Conservation (phyloP, 2,797 vertebrate genomes). For the Monodelphis domestica region DNA sequence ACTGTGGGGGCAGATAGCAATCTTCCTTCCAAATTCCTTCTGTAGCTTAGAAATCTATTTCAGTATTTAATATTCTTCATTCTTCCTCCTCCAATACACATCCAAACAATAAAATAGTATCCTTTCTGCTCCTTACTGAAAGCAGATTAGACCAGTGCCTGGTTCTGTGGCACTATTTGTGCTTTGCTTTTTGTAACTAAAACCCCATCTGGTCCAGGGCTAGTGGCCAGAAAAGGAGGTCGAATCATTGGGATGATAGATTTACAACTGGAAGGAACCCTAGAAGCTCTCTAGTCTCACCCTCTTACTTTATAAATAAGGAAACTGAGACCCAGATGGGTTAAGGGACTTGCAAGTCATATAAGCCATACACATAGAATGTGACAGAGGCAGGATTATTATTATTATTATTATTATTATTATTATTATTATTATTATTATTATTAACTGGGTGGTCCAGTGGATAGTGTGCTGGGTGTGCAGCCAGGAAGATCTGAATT, state of each 20-base stretch:
- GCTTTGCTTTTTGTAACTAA: neutral
- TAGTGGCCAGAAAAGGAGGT: too few relatives aligned
- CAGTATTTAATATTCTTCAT: neutral
- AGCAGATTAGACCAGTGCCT: neutral
- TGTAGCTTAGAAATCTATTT: conserved; percentile 23
- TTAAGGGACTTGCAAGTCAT: neutral
- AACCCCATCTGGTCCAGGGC: neutral
- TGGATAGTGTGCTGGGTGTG: neutral
- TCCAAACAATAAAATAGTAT: neutral
- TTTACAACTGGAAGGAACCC: neutral
- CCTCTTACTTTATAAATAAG: neutral
- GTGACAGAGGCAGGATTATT: conserved; percentile 20
- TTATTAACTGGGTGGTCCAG: neutral
- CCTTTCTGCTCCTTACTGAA: neutral
- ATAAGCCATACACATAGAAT: neutral
- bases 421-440: neutral
- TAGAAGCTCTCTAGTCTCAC: neutral
- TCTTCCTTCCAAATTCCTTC: neutral
- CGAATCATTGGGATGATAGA: neutral
- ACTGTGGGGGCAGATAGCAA: conserved; percentile 2
- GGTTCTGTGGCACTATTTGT: neutral
- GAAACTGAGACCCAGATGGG: neutral
- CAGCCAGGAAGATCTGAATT: neutral
- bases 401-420: neutral
- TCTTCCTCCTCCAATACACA: neutral